Evolutionary conservation across 1,140 invertebrate genomes (phyloP).

Genomic region (Goniozus legneri): DNA sequence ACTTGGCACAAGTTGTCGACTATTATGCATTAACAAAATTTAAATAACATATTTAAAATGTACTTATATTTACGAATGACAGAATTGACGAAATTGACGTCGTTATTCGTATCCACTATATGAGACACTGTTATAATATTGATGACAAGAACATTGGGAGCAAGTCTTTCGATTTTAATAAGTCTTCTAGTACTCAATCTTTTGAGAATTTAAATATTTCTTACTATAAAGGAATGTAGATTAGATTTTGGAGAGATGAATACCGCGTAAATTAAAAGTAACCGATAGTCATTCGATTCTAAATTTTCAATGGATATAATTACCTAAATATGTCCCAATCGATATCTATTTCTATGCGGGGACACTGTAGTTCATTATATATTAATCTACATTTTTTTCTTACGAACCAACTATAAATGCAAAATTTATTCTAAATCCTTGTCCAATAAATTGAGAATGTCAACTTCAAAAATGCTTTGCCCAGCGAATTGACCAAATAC

Average conservation of each 20-base stretch:
- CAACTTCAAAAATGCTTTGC: constrained; percentile 66
- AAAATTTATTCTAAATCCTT: constrained; percentile 45
- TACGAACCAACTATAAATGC: constrained; percentile 10
- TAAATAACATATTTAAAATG: no score
- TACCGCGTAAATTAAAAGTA: background rate
- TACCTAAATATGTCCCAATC: constrained; percentile 17
- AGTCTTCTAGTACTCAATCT: no score
- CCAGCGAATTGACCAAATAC: constrained; percentile 77
- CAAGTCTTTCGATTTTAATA: no score
- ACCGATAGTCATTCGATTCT: background rate
- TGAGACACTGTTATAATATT: no score
- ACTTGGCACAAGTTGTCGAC: no score
- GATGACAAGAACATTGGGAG: no score
- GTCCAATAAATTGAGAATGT: constrained; percentile 68
- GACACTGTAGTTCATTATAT: constrained; percentile 24
- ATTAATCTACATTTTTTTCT: constrained; percentile 22
- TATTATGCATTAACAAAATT: no score
- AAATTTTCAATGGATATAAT: constrained; percentile 1
- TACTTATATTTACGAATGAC: no score
- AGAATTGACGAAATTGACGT: no score
- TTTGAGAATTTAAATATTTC: no score
- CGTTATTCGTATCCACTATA: no score
- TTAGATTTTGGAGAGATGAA: background rate
- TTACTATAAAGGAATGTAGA: no score
- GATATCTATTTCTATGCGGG: background rate